phyloP scores from a whole-genome alignment of 1,140 invertebrate species.

The Bombus waltoni region DNA sequence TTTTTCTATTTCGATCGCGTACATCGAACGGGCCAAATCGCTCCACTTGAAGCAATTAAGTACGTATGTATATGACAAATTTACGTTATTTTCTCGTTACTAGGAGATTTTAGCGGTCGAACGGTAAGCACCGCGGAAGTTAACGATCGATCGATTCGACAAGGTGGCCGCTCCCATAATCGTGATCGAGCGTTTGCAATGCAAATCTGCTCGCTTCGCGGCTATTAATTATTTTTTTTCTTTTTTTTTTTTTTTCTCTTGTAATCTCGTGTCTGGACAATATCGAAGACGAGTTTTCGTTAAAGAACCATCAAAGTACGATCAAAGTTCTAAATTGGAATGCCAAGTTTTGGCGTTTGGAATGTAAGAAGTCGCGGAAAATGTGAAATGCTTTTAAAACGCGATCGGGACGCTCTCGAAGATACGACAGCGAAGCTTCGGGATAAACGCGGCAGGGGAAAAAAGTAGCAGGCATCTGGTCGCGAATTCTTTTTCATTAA shows the following conservation, averaged over 20 bases:
- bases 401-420: neutral
- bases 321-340: neutral
- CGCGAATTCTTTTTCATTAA: slow-evolving; percentile 41
- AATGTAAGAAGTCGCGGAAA: neutral
- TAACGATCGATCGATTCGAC: slow-evolving; percentile 22
- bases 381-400: neutral
- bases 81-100: too few species aligned
- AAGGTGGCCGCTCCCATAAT: neutral
- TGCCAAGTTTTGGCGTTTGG: neutral
- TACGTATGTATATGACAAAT: neutral
- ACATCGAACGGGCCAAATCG: neutral
- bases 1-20: neutral
- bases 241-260: too few species aligned
- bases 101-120: neutral
- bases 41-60: neutral
- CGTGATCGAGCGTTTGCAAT: neutral
- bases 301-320: neutral
- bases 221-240: neutral
- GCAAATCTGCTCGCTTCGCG: neutral
- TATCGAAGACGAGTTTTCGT: neutral
- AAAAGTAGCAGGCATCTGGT: slow-evolving; percentile 29
- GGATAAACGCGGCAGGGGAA: neutral
- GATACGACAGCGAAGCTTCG: slow-evolving; percentile 5
- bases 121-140: neutral
- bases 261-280: neutral